phyloP scores from a whole-genome alignment of 1,140 invertebrate species.

The Drosophila prosaltans region DNA sequence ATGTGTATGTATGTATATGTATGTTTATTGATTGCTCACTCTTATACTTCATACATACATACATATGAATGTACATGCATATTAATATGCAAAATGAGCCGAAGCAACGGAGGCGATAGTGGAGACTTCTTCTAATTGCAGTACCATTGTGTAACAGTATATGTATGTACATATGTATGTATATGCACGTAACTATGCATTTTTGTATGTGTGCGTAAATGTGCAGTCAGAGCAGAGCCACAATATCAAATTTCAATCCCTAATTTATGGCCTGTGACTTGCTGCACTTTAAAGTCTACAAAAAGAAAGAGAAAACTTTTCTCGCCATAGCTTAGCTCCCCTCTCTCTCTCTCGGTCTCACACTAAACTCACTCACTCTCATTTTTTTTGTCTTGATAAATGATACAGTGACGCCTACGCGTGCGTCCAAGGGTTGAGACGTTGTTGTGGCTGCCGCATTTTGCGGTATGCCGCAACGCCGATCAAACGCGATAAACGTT shows the following conservation, averaged over 20 bases:
- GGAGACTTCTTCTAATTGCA: conserved; percentile 53
- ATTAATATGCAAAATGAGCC: conserved; percentile 39
- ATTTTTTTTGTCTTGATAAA: conserved; percentile 59
- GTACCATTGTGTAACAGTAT: conserved; percentile 33
- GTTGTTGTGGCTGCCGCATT: conserved; percentile 43
- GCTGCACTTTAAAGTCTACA: conserved; percentile 60
- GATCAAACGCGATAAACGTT: conserved; percentile 77
- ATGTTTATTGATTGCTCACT: conserved; percentile 28
- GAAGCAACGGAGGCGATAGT: conserved; percentile 16
- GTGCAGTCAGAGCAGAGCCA: conserved; percentile 14
- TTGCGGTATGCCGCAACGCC: conserved; percentile 73
- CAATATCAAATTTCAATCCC: conserved; percentile 65
- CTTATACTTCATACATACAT: not conserved
- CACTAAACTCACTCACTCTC: too few relatives aligned
- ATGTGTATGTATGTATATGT: not conserved
- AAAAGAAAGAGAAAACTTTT: conserved; percentile 15
- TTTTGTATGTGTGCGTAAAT: conserved; percentile 35
- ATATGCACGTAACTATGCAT: too few relatives aligned
- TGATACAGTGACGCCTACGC: conserved; percentile 75
- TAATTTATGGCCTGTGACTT: conserved; percentile 66
- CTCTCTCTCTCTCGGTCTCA: not conserved
- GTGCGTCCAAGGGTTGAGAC: conserved; percentile 66
- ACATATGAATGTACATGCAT: not conserved
- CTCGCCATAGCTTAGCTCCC: not conserved
- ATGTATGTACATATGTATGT: too few relatives aligned